Conservation (phyloP, 1,140 invertebrate genomes). For the Ceratitis capitata region DNA sequence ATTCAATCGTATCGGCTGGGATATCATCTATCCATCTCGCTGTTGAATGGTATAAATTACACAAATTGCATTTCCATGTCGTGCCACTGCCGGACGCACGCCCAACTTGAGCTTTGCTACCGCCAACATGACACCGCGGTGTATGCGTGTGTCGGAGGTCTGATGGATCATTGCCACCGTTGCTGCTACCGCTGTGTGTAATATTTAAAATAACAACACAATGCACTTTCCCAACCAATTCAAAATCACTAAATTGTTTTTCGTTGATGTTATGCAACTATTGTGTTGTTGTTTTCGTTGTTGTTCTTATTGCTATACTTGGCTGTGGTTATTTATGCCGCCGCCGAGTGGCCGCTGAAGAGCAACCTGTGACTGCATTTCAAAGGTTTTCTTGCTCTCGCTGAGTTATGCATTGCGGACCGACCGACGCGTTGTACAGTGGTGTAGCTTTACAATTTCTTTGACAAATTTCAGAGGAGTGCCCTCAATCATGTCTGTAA, state of each 20-base stretch:
- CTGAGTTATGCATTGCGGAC: no score
- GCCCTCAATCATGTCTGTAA: no score
- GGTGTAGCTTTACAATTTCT: no score
- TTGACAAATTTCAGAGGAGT: no score
- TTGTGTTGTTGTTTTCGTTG: not conserved
- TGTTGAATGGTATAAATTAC: slow-evolving; percentile 59
- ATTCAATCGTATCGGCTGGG: slow-evolving; percentile 30
- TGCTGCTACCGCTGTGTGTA: slow-evolving; percentile 54
- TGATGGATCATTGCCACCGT: slow-evolving; percentile 44
- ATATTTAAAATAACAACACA: slow-evolving; percentile 64
- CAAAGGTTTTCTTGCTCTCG: not conserved
- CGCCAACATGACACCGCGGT: slow-evolving; percentile 41
- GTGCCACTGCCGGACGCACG: slow-evolving; percentile 16
- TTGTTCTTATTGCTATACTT: not conserved
- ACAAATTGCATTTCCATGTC: slow-evolving; percentile 64
- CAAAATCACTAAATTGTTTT: slow-evolving; percentile 26
- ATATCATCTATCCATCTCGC: slow-evolving; percentile 27
- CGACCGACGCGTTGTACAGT: no score
- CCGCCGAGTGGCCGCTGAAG: not conserved
- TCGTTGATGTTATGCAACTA: not conserved
- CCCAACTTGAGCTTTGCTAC: slow-evolving; percentile 54
- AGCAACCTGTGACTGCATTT: not conserved
- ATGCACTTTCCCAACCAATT: slow-evolving; percentile 55
- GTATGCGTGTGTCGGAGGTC: slow-evolving; percentile 42
- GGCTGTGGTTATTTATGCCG: slow-evolving; percentile 11